Conservation (phyloP, 2,113 vertebrate genomes). For the Microcebus griseorufus region DNA sequence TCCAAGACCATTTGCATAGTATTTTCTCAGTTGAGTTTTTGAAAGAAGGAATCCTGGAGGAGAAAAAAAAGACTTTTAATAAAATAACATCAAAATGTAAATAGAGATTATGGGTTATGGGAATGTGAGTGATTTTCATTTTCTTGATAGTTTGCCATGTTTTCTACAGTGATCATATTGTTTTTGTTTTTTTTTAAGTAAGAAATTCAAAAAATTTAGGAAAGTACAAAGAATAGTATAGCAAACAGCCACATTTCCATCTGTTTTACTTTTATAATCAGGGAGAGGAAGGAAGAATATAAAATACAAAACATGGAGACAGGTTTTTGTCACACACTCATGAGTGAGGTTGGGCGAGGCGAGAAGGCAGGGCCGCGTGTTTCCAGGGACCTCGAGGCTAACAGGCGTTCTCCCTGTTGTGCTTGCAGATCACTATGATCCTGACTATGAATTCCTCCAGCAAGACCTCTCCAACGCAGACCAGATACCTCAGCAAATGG, state of each 20-base stretch:
- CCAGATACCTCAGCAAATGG: slow-evolving; percentile 87
- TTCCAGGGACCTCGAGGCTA: background rate
- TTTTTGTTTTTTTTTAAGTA: background rate
- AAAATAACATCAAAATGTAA: background rate
- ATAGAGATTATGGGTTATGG: background rate
- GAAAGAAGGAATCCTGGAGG: background rate
- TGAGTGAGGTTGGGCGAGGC: fast-evolving
- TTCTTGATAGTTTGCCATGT: background rate
- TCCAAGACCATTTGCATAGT: background rate
- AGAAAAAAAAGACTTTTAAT: background rate
- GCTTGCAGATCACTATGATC: slow-evolving; percentile 96
- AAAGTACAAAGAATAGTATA: background rate
- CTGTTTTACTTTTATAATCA: background rate
- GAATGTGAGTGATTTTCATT: background rate
- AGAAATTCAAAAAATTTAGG: background rate
- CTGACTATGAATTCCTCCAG: slow-evolving; percentile 98
- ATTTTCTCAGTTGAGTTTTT: background rate
- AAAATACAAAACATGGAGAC: background rate
- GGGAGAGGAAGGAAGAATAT: background rate
- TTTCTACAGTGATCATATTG: background rate
- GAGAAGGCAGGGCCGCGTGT: fast-evolving
- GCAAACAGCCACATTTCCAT: no score
- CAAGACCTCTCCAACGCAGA: slow-evolving; percentile 95
- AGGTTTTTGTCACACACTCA: fast-evolving
- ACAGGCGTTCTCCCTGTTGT: background rate